Evolutionary conservation across 1,140 invertebrate genomes (phyloP).

Genomic region (Drosophila biarmipes): DNA sequence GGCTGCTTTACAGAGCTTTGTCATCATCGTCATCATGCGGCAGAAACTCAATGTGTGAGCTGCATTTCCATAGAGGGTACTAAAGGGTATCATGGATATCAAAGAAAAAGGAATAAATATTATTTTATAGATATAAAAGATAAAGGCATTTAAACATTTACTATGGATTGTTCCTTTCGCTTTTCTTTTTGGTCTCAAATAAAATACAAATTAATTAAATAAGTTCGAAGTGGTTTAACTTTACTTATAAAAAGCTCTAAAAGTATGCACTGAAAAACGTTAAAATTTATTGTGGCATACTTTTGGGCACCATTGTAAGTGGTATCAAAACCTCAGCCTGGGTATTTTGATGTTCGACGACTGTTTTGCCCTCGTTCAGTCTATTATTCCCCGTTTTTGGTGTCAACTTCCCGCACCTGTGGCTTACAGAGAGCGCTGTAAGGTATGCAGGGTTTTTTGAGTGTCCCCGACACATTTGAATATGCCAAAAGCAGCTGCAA

Average conservation of each 20-base stretch:
- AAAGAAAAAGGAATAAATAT: too few relatives aligned
- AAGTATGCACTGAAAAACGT: too few relatives aligned
- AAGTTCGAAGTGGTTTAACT: too few relatives aligned
- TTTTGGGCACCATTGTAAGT: not conserved
- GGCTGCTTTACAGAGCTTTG: slow-evolving; percentile 35
- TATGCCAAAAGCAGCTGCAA: slow-evolving; percentile 63
- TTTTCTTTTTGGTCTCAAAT: too few relatives aligned
- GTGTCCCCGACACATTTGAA: slow-evolving; percentile 54
- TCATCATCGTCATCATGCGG: slow-evolving; percentile 21
- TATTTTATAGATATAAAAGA: too few relatives aligned
- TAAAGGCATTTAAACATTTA: too few relatives aligned
- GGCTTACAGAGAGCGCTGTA: slow-evolving; percentile 10
- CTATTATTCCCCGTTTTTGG: slow-evolving; percentile 20
- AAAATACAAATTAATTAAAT: too few relatives aligned
- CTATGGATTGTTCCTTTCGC: too few relatives aligned
- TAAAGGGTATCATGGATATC: not conserved
- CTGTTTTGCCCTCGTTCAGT: slow-evolving; percentile 1
- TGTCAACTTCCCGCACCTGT: slow-evolving; percentile 51
- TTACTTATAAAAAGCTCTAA: too few relatives aligned
- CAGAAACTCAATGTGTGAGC: not conserved
- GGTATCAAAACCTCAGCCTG: too few relatives aligned
- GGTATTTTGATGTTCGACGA: not conserved
- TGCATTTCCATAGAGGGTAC: slow-evolving; percentile 22
- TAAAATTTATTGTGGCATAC: too few relatives aligned
- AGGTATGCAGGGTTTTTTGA: slow-evolving; percentile 32